These are phyloP conservation scores for Drosophila jambulina DNA, from an alignment of 1,140 invertebrate genomes.

Conservation along the genomic window DNA sequence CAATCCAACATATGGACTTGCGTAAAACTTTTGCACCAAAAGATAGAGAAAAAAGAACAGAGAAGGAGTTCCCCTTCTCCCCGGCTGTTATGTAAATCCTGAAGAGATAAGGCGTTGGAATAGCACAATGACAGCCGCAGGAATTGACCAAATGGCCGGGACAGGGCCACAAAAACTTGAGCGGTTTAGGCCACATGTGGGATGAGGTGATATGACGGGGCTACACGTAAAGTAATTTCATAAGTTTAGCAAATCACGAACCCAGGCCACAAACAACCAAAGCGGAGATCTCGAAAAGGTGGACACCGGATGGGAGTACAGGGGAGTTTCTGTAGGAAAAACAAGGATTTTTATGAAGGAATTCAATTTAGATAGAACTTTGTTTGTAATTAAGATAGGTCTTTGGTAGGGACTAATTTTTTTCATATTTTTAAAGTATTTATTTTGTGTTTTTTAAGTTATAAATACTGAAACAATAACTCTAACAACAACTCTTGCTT, in stretches of 20 bases:
- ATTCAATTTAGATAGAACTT: neutral
- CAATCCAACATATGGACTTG: slow-evolving; percentile 79
- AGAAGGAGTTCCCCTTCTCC: slow-evolving; percentile 5
- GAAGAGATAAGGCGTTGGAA: slow-evolving; percentile 82
- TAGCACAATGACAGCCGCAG: slow-evolving; percentile 84
- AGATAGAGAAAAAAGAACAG: slow-evolving; percentile 27
- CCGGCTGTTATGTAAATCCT: slow-evolving; percentile 75
- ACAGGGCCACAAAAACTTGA: slow-evolving; percentile 43
- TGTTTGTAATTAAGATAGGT: neutral
- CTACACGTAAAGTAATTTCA: slow-evolving; percentile 82
- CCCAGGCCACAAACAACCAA: slow-evolving; percentile 73
- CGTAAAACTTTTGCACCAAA: slow-evolving; percentile 73
- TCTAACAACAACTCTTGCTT: no score
- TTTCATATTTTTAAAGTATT: no score
- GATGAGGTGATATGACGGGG: slow-evolving; percentile 21
- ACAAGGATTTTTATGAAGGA: neutral
- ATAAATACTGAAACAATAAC: no score
- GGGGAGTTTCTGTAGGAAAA: neutral
- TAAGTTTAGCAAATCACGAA: slow-evolving; percentile 84
- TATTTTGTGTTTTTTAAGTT: no score
- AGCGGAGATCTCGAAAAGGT: slow-evolving; percentile 19
- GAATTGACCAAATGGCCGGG: slow-evolving; percentile 79
- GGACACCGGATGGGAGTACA: neutral
- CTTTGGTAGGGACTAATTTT: no score
- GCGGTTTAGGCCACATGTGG: slow-evolving; percentile 17